Conservation (phyloP, 2,113 vertebrate genomes). For the Actenoides hombroni region DNA sequence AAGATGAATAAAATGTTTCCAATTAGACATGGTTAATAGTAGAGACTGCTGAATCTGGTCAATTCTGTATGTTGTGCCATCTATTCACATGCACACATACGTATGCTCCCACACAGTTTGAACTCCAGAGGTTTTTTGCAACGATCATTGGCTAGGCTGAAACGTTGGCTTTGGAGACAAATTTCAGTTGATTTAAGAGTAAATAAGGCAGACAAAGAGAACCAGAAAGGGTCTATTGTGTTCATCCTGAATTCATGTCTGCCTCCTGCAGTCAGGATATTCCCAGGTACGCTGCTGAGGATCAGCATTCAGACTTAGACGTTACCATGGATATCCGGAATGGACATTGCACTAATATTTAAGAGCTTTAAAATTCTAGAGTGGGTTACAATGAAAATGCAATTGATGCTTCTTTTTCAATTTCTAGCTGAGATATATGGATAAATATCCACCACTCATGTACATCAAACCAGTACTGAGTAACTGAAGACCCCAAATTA, state of each 20-base stretch:
- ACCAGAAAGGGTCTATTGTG: neutral
- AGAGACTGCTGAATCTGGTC: neutral
- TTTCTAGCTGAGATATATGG: neutral
- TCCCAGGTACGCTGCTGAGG: neutral
- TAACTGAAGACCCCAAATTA: neutral
- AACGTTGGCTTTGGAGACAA: neutral
- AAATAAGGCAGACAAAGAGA: neutral
- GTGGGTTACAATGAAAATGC: neutral
- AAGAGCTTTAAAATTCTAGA: neutral
- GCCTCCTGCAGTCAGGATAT: neutral
- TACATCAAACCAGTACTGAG: neutral
- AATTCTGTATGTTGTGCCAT: neutral
- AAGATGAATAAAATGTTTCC: conserved; percentile 59
- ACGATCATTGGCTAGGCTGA: neutral
- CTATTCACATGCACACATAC: neutral
- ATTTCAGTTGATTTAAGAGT: neutral
- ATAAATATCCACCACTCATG: neutral
- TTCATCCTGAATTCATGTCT: neutral
- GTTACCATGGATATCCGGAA: neutral
- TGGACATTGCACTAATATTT: neutral
- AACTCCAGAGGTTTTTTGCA: neutral
- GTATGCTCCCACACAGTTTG: neutral
- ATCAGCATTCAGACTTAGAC: neutral
- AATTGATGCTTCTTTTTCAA: neutral
- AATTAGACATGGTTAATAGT: conserved; percentile 12